Base-by-base conservation (phyloP, 2,888 invertebrate species). In the Lasioglossum malachurum region DNA sequence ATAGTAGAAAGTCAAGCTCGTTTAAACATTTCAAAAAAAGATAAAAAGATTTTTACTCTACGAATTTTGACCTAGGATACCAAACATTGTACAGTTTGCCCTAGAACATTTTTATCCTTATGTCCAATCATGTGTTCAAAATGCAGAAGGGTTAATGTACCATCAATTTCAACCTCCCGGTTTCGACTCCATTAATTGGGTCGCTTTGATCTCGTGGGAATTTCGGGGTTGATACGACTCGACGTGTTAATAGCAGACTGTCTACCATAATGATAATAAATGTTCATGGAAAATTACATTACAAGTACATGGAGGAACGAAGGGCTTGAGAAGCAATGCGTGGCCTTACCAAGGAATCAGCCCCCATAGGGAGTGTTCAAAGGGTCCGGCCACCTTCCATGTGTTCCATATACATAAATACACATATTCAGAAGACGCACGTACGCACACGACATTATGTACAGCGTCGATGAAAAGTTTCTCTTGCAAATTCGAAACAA, bases 341-440 rank as follows among this genome's bases (percentile, higher is more conserved):
- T 94, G 94, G 93, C 91, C 80, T 89, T 94, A 94, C 91, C 94
- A 94, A 94, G 94, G 92, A 76, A 94, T 87, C 94, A 94, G 94
- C 92, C 93, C 91, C 91, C 89, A 91, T 84, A 93, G 93, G 93
- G 88, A 92, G 94, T 94, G 86, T 92, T 84, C 89, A 88, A 91
- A 92, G 93, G 92, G 92, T 90, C 92, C 87, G 87, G 89, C 89
- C 88, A 84, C 88, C 86, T 86, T 80, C 87, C 87, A 90, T 89
- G 87, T 88, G 87, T 81, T 82, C 79, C 74, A 53, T 53, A 75
- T 73, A 82, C 84, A 83, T 71, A 75, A 80, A 75, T 79, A 72
- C 79, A 91, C 67, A 60, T 87, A 80, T 49, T 69, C 74, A 57
- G 53, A 75, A 46, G 67, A 78, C 83, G 79, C 71, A 80, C 53